phyloP scores from a whole-genome alignment of 2,797 vertebrate genomes.

The Sylvia borin region DNA sequence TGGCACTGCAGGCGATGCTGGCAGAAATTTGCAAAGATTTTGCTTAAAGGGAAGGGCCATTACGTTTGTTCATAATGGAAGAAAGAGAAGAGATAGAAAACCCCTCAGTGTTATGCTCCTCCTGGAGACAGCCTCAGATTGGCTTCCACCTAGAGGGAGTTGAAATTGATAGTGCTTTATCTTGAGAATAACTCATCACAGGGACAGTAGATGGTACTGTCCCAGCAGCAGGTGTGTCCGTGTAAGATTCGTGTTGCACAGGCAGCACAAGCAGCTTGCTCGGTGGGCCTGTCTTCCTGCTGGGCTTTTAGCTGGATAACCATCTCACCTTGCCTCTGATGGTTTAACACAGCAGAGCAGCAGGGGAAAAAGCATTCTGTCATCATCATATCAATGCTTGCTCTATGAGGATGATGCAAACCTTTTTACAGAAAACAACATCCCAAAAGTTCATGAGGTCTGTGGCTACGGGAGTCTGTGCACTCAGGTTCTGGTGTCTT shows the following conservation, averaged over 20 bases:
- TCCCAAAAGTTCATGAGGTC: not conserved
- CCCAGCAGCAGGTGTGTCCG: fast-evolving
- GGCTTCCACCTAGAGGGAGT: not conserved
- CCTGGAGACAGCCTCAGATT: fast-evolving
- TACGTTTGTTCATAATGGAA: fast-evolving
- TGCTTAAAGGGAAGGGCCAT: not conserved
- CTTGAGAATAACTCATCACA: not conserved
- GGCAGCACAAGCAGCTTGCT: fast-evolving
- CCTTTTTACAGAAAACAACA: fast-evolving
- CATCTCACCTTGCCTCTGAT: not conserved
- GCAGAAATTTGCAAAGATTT: not conserved
- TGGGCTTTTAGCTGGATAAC: not conserved
- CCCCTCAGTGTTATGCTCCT: fast-evolving
- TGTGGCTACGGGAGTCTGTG: not conserved
- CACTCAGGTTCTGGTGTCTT: not conserved
- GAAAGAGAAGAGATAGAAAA: not conserved
- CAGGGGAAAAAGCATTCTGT: not conserved
- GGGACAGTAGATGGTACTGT: not conserved
- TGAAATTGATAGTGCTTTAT: not conserved
- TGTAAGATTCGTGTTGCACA: not conserved
- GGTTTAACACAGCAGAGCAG: not conserved
- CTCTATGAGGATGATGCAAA: not conserved
- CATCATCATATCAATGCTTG: fast-evolving
- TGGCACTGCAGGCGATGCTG: fast-evolving
- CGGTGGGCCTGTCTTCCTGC: too few relatives aligned